Base-by-base conservation (phyloP, 2,113 vertebrate species). In the Agelaius tricolor region DNA sequence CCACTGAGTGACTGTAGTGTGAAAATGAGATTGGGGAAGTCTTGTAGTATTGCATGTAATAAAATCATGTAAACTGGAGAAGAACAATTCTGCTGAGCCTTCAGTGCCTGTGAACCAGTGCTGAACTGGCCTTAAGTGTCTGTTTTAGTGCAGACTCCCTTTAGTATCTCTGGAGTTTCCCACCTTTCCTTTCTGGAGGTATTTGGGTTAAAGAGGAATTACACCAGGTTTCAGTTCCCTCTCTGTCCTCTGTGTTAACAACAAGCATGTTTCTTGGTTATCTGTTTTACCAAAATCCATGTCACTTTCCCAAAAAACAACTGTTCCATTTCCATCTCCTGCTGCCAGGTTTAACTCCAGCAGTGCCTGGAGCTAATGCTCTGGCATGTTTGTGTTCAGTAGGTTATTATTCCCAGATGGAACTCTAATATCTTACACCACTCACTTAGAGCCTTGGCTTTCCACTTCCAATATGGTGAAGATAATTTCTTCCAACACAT, bases 331-430 rank as follows among this genome's bases (percentile, higher is more conserved):
- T 84, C 62, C 68, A 72, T 95, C 91, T 93, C 54, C 91, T 66
- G 75, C 92, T 94, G 96, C 93, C 95, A 90, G 96, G 18, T 82
- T 79, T 43, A 14, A 87, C 91, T 91, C 41, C 8, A 17, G 62
- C 87, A 61, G 80, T 94, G 91, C 96, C 95, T 62, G 67, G 4
- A 89, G 93, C 68, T 13, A 81, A 65, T 92, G 96, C 93, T 80
- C 94, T 86, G 96, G 57, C 91, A 39, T 95, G 68, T 57, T 95
- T 96, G 87, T 84, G 73, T 89, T 90, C 94, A 92, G 58, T 9
- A 35, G 74, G 61, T 97, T 96, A 97, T 98, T 95, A 65, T 79
- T 98, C 93, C 97, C 98, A 97, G 97, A 96, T 97, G 97, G 65
- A 58, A 84, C 24, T 46, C 88, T 95, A 95, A 88, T 95, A 58